phyloP scores from a whole-genome alignment of 2,113 vertebrate species.

The Ornithorhynchus anatinus region DNA sequence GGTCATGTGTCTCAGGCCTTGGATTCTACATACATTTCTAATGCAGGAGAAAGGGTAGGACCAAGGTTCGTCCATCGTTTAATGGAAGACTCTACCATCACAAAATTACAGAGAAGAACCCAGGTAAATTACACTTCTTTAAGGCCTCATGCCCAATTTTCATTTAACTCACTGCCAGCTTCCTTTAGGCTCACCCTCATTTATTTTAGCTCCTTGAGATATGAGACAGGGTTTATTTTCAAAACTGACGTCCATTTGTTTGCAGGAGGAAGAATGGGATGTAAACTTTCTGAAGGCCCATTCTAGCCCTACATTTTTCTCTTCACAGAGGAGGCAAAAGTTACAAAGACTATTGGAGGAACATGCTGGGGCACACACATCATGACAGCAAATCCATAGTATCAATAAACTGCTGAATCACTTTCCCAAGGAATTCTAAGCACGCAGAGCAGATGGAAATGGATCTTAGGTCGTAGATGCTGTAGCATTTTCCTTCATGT shows the following conservation, averaged over 20 bases:
- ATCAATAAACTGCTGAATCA: constrained; percentile 17
- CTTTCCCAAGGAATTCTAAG: neutral
- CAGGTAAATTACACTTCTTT: neutral
- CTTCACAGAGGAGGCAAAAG: neutral
- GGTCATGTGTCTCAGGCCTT: no score
- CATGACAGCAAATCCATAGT: constrained; percentile 17
- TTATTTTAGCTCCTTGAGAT: neutral
- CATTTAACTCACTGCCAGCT: no score
- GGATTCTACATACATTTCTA: no score
- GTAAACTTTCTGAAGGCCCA: neutral
- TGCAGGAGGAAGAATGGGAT: neutral
- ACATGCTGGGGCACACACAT: neutral
- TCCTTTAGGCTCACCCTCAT: neutral
- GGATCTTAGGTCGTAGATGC: neutral
- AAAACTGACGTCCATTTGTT: no score
- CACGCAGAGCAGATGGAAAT: constrained; percentile 26
- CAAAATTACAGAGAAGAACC: neutral
- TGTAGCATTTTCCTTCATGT: constrained; percentile 21
- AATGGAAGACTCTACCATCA: neutral
- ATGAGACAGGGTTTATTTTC: neutral
- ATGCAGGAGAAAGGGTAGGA: no score
- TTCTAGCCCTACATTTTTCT: neutral
- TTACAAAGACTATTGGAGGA: neutral
- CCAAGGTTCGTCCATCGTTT: no score
- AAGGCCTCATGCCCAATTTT: neutral